These are phyloP conservation scores for Spongilla lacustris DNA, from an alignment of 37 sponge, comb jelly and placozoan species.

Conservation along the genomic window DNA sequence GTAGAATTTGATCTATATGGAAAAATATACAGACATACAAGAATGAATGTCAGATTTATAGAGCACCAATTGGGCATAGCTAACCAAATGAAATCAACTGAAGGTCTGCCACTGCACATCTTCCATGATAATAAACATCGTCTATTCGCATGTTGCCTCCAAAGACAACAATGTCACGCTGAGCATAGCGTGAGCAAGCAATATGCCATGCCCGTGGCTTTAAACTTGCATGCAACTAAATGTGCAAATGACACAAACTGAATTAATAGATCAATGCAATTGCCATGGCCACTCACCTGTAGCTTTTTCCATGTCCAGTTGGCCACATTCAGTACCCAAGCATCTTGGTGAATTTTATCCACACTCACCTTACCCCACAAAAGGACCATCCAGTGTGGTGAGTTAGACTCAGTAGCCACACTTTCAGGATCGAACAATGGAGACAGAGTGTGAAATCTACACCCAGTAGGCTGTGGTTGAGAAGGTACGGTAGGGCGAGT, in stretches of 20 bases:
- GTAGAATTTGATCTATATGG: not conserved
- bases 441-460: slow-evolving; percentile 18
- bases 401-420: not conserved
- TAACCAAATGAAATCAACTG: not conserved
- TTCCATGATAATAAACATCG: not conserved
- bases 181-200: not conserved
- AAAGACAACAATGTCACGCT: not conserved
- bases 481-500: not conserved
- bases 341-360: not conserved
- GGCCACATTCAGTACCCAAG: not conserved
- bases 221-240: not conserved
- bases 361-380: not conserved
- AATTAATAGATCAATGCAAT: too few species aligned
- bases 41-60: not conserved
- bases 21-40: not conserved
- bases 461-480: slow-evolving; percentile 2
- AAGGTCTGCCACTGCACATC: not conserved
- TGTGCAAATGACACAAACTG: not conserved
- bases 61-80: not conserved
- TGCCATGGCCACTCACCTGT: not conserved
- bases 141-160: not conserved
- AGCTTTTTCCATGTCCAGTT: not conserved
- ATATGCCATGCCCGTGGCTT: not conserved
- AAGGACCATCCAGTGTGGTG: not conserved
- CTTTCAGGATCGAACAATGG: slow-evolving; percentile 38